These are phyloP conservation scores for Ochlodes sylvanus DNA, from an alignment of 2,888 invertebrate genomes.

Conservation along the genomic window DNA sequence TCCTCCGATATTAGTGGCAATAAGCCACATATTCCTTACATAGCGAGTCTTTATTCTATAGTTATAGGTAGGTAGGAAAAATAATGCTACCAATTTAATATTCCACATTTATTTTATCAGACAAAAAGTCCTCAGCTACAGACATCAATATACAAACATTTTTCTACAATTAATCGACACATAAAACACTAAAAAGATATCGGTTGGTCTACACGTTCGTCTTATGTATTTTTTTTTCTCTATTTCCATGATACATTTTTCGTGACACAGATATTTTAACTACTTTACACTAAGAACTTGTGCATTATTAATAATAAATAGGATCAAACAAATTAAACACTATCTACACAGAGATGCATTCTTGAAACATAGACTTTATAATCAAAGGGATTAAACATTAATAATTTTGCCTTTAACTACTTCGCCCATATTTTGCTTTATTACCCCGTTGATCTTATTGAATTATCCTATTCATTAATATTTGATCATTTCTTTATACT, in stretches of 20 bases:
- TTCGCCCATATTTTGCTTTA: no score
- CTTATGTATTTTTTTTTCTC: slow-evolving; percentile 5
- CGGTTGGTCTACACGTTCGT: slow-evolving; percentile 4
- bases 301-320: not conserved
- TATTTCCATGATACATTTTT: not conserved
- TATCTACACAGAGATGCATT: not conserved
- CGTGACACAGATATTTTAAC: not conserved
- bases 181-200: slow-evolving; percentile 10
- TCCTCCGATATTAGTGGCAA: no score
- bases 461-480: no score
- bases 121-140: slow-evolving; percentile 19
- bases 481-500: no score
- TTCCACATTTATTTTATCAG: slow-evolving; percentile 21
- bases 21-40: no score
- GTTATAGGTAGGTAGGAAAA: no score
- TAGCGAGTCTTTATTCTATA: no score
- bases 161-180: slow-evolving; percentile 15
- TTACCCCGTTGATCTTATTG: no score
- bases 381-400: not conserved
- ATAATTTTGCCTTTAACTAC: no score
- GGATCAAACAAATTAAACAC: not conserved
- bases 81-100: not conserved
- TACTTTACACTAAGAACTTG: not conserved
- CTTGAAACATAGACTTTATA: not conserved
- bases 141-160: slow-evolving; percentile 17